Percentiles rank a stretch among this genome's conserved stretches.
Conservation (phyloP, 2,797 vertebrate species). For the Brachyrhaphis roseni region DNA sequence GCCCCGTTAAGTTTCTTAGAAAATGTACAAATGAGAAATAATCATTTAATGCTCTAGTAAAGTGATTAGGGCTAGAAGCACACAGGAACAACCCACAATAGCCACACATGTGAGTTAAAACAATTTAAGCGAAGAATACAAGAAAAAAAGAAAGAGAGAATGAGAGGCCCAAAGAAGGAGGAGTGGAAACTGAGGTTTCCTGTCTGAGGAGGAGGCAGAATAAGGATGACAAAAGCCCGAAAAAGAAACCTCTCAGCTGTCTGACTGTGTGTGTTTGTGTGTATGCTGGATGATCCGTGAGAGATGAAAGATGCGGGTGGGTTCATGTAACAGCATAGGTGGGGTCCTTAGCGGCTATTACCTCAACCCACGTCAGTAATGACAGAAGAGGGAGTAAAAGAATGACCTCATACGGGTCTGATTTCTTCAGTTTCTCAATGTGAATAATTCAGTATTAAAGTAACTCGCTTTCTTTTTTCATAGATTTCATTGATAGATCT, state of each 20-base stretch:
- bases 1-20: not conserved
- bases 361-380: constrained; percentile 60
- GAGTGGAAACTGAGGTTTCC: constrained; percentile 86
- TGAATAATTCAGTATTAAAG: not conserved
- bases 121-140: constrained; percentile 40
- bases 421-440: not conserved
- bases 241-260: constrained; percentile 61
- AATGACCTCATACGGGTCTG: constrained; percentile 28
- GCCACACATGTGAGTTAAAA: constrained; percentile 27
- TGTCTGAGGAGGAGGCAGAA: constrained; percentile 80
- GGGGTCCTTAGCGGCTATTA: constrained; percentile 56
- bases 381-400: constrained; percentile 32
- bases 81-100: constrained; percentile 8
- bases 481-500: constrained; percentile 5
- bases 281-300: constrained; percentile 51
- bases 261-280: constrained; percentile 55
- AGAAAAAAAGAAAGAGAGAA: constrained; percentile 39
- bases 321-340: constrained; percentile 63
- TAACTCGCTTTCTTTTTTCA: not conserved
- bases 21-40: constrained; percentile 3
- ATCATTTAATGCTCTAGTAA: not conserved
- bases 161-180: constrained; percentile 66
- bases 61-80: not conserved
- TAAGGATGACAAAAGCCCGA: constrained; percentile 63
- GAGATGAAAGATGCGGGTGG: constrained; percentile 35